These are phyloP conservation scores for Halotydeus destructor DNA, from an alignment of 1,140 invertebrate species.

Conservation along the genomic window DNA sequence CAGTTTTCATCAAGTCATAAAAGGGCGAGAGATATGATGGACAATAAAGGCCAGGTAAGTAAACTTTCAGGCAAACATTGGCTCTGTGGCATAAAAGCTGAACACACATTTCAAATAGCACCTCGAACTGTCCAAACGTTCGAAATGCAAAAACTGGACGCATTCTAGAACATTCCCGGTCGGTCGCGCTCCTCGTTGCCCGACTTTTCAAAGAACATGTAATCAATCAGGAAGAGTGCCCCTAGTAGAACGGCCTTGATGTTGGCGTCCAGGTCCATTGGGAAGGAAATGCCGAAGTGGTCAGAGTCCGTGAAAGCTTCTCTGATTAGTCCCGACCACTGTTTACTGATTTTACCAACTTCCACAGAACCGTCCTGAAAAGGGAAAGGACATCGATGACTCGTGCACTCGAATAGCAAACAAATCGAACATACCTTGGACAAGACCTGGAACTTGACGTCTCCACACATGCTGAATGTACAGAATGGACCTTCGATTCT, in stretches of 20 bases:
- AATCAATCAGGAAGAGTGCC: conserved; percentile 36
- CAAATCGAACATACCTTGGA: too few species aligned
- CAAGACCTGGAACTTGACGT: conserved; percentile 42
- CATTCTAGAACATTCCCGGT: conserved; percentile 27
- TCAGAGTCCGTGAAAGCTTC: conserved; percentile 52
- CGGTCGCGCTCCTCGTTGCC: conserved; percentile 23
- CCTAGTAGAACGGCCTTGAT: conserved; percentile 57
- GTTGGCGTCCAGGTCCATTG: conserved; percentile 51
- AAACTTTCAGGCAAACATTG: too few species aligned
- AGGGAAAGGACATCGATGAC: too few species aligned
- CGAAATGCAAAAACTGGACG: too few species aligned
- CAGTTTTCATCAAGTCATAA: too few species aligned
- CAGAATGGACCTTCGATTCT: conserved; percentile 63
- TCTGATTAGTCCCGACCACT: conserved; percentile 43
- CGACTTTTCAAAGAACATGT: conserved; percentile 45
- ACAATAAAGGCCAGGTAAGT: too few species aligned
- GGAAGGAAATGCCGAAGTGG: conserved; percentile 53
- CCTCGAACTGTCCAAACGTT: too few species aligned
- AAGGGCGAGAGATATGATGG: too few species aligned
- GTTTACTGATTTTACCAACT: conserved; percentile 51
- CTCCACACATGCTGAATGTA: conserved; percentile 49
- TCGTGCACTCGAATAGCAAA: too few species aligned
- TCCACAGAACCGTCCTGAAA: conserved; percentile 9
- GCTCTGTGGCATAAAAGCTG: too few species aligned
- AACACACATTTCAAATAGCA: too few species aligned